Conservation (phyloP, 2,113 vertebrate genomes). For the Ranitomeya imitator region DNA sequence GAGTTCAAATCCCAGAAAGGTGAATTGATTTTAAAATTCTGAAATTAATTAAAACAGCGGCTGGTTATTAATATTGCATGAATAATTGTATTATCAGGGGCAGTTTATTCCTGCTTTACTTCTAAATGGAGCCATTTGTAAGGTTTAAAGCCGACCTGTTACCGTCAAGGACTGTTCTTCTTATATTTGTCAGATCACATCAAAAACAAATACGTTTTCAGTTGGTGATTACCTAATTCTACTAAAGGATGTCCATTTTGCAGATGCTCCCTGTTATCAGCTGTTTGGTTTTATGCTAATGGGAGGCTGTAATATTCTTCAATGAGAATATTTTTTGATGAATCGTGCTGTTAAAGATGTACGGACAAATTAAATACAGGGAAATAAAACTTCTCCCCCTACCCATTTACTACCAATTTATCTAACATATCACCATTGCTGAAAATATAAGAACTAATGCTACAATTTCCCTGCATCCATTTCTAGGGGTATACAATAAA, state of each 20-base stretch:
- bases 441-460: too few relatives aligned
- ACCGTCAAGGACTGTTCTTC: not conserved
- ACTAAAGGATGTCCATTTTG: not conserved
- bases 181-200: not conserved
- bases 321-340: not conserved
- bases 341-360: too few relatives aligned
- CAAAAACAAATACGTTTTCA: not conserved
- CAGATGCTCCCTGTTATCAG: not conserved
- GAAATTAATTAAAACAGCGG: slow-evolving; percentile 37
- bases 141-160: not conserved
- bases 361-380: too few relatives aligned
- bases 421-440: not conserved
- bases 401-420: too few relatives aligned
- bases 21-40: slow-evolving; percentile 44
- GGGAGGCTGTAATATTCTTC: not conserved
- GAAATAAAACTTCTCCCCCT: too few relatives aligned
- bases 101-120: not conserved
- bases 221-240: too few relatives aligned
- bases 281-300: not conserved
- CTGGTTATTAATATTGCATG: slow-evolving; percentile 46
- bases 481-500: too few relatives aligned
- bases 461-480: too few relatives aligned
- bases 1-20: slow-evolving; percentile 40
- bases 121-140: not conserved
- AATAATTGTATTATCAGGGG: slow-evolving; percentile 40